A percentile compares a stretch with the other conserved stretches of the same genome.
Conservation (phyloP, 2,113 vertebrate genomes). For the Corythaixoides concolor region DNA sequence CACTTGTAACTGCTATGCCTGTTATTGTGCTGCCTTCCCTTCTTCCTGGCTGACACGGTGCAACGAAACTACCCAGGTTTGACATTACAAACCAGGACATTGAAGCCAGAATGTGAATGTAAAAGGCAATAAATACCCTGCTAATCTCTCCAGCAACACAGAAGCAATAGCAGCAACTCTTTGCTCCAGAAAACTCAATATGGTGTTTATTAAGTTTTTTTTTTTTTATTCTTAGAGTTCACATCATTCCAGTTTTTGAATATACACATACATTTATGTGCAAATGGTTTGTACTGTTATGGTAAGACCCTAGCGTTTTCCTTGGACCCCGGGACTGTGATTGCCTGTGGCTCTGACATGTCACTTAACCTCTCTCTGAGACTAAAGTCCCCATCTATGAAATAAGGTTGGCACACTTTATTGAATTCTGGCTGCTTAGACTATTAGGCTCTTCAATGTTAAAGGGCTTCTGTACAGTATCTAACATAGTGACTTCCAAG, state of each 20-base stretch:
- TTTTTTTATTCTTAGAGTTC: neutral
- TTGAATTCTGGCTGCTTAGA: neutral
- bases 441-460: neutral
- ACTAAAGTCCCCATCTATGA: neutral
- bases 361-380: neutral
- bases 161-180: neutral
- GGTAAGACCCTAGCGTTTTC: neutral
- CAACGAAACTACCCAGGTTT: neutral
- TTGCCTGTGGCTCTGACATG: neutral
- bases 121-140: constrained; percentile 13
- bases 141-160: constrained; percentile 21
- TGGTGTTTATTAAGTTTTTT: neutral
- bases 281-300: accelerated
- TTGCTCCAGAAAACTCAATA: neutral
- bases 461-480: neutral
- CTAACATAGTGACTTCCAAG: neutral
- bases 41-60: neutral
- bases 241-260: neutral
- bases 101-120: neutral
- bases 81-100: neutral
- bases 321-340: neutral
- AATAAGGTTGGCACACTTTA: neutral
- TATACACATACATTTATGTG: neutral
- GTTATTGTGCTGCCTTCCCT: neutral
- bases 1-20: neutral